A percentile compares a stretch with the other conserved stretches of the same genome.
phyloP scores from a whole-genome alignment of 2,797 vertebrate genomes.

The Danio choprae region DNA sequence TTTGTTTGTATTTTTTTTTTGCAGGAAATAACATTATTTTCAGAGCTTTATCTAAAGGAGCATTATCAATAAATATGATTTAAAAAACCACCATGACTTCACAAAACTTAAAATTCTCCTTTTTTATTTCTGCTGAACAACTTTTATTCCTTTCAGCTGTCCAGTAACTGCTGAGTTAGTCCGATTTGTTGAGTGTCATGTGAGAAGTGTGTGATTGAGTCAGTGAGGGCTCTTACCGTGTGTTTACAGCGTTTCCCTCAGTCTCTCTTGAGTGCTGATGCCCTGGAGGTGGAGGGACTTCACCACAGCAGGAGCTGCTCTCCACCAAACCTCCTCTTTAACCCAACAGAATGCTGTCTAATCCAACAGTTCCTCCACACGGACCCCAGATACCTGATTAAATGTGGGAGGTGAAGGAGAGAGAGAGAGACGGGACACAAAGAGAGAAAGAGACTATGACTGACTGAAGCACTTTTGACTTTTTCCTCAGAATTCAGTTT shows the following conservation, averaged over 20 bases:
- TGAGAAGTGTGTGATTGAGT: background rate
- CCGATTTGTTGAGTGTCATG: background rate
- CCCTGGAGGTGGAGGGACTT: conserved; percentile 35
- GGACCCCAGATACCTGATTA: conserved; percentile 34
- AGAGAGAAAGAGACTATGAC: background rate
- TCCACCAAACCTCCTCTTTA: conserved; percentile 21
- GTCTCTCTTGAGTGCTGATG: conserved; percentile 21
- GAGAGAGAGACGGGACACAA: background rate
- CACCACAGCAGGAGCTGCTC: conserved; percentile 42
- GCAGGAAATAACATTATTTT: too few relatives aligned
- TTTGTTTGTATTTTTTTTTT: too few relatives aligned
- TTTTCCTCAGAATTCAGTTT: too few relatives aligned
- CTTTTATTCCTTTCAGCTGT: background rate
- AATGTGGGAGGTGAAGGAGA: background rate
- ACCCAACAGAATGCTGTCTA: conserved; percentile 15
- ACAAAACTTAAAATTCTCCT: background rate
- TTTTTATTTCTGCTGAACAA: background rate
- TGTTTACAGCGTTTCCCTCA: background rate
- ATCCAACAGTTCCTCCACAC: conserved; percentile 37
- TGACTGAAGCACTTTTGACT: conserved; percentile 9
- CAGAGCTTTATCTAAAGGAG: background rate
- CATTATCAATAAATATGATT: background rate
- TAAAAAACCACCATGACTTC: background rate
- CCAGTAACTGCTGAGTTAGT: conserved; percentile 6
- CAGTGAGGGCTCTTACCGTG: background rate